These are phyloP conservation scores for Ailuropoda melanoleuca DNA, from an alignment of 2,113 vertebrate genomes.

Conservation along the genomic window DNA sequence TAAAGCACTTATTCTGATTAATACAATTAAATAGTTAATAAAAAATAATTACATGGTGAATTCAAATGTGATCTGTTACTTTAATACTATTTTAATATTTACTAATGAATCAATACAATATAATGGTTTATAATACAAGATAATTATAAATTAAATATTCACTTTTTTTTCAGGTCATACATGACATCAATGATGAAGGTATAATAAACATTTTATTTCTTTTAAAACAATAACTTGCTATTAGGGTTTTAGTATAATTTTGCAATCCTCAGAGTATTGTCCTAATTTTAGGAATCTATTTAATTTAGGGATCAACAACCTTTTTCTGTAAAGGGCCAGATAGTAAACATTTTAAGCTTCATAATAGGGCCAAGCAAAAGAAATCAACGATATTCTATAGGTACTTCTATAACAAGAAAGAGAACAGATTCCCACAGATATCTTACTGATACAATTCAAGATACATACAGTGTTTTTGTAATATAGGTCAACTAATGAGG, in stretches of 20 bases:
- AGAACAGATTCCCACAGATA: conserved; percentile 15
- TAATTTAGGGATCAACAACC: not conserved
- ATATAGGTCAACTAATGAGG: not conserved
- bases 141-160: conserved; percentile 35
- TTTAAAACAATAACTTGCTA: not conserved
- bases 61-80: conserved; percentile 14
- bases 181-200: conserved; percentile 91
- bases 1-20: conserved; percentile 10
- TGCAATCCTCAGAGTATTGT: not conserved
- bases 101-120: not conserved
- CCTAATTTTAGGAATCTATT: not conserved
- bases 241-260: conserved; percentile 37
- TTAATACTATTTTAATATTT: conserved; percentile 20
- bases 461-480: not conserved
- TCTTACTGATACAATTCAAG: conserved; percentile 22
- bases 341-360: conserved; percentile 46
- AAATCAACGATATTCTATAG: not conserved
- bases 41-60: not conserved
- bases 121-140: conserved; percentile 1
- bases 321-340: not conserved
- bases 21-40: conserved; percentile 38
- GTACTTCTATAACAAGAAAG: not conserved
- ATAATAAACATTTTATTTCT: conserved; percentile 70
- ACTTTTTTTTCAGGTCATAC: conserved; percentile 85
- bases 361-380: not conserved